Evolutionary conservation across 2,888 invertebrate genomes (phyloP).

Genomic region (Erebia ligea): DNA sequence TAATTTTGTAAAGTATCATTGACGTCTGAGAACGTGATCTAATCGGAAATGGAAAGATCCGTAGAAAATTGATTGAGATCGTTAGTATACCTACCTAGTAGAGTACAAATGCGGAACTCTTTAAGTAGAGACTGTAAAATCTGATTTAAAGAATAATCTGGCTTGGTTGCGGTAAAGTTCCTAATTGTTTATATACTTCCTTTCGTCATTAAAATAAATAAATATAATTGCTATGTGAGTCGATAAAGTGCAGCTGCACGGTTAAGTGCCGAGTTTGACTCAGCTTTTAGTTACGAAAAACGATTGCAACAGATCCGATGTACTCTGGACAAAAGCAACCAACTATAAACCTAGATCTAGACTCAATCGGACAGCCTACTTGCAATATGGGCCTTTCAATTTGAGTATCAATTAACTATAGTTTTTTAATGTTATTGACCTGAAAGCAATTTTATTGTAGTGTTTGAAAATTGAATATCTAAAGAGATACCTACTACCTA

Average conservation of each 20-base stretch:
- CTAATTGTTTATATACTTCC: neutral
- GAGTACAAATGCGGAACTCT: neutral
- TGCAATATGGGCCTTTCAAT: slow-evolving; percentile 27
- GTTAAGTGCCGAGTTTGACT: slow-evolving; percentile 27
- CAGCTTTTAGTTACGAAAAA: slow-evolving; percentile 42
- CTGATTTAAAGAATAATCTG: neutral
- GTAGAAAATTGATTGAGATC: too few species aligned
- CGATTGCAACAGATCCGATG: slow-evolving; percentile 41
- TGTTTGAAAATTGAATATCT: neutral
- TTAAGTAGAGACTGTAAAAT: neutral
- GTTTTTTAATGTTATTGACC: neutral
- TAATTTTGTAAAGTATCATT: too few species aligned
- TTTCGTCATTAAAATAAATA: slow-evolving; percentile 4
- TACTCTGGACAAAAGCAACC: slow-evolving; percentile 43
- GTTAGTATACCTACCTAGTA: too few species aligned
- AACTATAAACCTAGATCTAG: slow-evolving; percentile 35
- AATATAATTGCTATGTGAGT: slow-evolving; percentile 22
- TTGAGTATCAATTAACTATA: neutral
- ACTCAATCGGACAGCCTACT: slow-evolving; percentile 29
- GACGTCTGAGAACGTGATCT: too few species aligned
- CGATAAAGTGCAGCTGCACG: slow-evolving; percentile 32
- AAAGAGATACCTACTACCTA: neutral
- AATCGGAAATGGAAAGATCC: too few species aligned
- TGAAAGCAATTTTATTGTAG: neutral
- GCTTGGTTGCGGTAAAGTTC: neutral